phyloP scores from a whole-genome alignment of 2,888 invertebrate species.

The Dryobota labecula region DNA sequence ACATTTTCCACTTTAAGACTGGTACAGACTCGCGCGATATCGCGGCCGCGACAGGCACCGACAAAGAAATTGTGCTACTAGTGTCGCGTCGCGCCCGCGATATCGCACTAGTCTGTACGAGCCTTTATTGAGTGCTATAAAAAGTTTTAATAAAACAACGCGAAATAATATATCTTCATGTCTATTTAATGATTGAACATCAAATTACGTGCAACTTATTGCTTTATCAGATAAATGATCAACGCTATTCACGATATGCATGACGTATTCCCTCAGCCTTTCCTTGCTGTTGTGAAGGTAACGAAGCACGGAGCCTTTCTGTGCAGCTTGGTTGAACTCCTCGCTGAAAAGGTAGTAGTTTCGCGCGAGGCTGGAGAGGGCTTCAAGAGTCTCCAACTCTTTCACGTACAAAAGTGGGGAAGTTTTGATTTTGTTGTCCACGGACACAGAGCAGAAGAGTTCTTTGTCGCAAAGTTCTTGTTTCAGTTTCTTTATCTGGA shows the following conservation, averaged over 20 bases:
- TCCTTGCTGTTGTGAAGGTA: conserved; percentile 45
- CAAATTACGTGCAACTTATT: conserved; percentile 2
- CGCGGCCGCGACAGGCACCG: too few relatives aligned
- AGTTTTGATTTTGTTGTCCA: conserved; percentile 22
- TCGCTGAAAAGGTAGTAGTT: conserved; percentile 22
- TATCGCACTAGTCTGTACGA: too few relatives aligned
- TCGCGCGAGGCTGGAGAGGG: conserved; percentile 29
- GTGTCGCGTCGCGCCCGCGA: too few relatives aligned
- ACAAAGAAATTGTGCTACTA: too few relatives aligned
- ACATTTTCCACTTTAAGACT: too few relatives aligned
- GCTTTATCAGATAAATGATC: conserved; percentile 34
- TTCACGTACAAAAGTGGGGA: conserved; percentile 11
- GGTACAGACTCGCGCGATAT: too few relatives aligned
- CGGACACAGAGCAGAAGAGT: neutral
- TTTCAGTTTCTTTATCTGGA: conserved; percentile 39
- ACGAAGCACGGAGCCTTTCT: conserved; percentile 4
- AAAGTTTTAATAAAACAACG: conserved; percentile 13
- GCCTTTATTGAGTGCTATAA: neutral
- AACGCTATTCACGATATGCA: conserved; percentile 34
- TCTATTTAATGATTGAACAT: conserved; percentile 9
- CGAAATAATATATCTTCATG: neutral
- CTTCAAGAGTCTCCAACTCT: conserved; percentile 42
- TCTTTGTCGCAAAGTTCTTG: conserved; percentile 14
- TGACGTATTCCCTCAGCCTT: conserved; percentile 16
- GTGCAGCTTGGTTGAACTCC: conserved; percentile 40